Evolutionary conservation across 2,888 invertebrate genomes (phyloP).

Genomic region (Lasioglossum oenotherae): DNA sequence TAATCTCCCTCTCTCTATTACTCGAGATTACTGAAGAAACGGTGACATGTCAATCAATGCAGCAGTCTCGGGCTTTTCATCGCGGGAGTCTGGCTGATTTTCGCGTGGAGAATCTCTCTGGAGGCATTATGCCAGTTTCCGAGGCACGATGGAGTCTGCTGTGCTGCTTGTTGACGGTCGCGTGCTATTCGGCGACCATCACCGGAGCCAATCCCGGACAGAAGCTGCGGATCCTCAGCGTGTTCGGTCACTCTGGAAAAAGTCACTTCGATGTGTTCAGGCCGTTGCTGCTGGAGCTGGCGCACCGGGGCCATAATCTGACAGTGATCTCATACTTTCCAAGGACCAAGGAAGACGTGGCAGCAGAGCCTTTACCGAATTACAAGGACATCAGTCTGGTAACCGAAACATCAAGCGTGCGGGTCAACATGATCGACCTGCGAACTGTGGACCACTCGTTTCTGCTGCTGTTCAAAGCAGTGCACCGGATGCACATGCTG

Average conservation of each 20-base stretch:
- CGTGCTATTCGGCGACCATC: neutral
- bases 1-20: neutral
- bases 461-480: too few relatives aligned
- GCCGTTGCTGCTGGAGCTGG: conserved; percentile 87
- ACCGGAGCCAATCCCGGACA: neutral
- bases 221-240: conserved; percentile 86
- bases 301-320: conserved; percentile 88
- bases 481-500: conserved; percentile 62
- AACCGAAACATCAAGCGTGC: conserved; percentile 75
- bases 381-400: conserved; percentile 87
- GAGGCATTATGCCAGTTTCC: neutral
- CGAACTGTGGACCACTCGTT: neutral
- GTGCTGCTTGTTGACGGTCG: neutral
- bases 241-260: conserved; percentile 89
- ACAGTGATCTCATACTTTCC: conserved; percentile 89
- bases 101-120: neutral
- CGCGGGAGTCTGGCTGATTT: neutral
- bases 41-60: neutral
- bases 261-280: conserved; percentile 90
- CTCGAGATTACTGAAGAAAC: neutral
- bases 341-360: conserved; percentile 61
- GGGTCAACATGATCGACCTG: conserved; percentile 69
- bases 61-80: neutral
- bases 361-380: conserved; percentile 84
- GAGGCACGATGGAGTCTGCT: neutral